These are phyloP conservation scores for Sebastes reedi DNA, from an alignment of 2,797 vertebrate genomes.

Conservation along the genomic window DNA sequence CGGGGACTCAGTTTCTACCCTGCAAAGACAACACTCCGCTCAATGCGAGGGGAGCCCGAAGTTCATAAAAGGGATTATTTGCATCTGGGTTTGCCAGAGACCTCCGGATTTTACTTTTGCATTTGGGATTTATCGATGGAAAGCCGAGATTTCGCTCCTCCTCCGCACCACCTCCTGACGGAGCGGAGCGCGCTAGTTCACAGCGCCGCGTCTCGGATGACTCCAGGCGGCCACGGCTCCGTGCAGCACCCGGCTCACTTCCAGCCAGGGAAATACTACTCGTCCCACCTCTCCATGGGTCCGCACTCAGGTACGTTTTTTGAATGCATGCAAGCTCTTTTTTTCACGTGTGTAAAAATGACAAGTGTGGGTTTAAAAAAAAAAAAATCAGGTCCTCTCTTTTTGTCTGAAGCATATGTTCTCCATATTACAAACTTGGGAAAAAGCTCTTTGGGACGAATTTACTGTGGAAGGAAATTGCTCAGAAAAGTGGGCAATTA, in stretches of 20 bases:
- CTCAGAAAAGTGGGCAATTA: conserved; percentile 46
- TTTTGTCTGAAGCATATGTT: conserved; percentile 52
- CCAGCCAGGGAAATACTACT: conserved; percentile 93
- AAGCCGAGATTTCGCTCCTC: conserved; percentile 94
- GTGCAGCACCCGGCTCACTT: conserved; percentile 91
- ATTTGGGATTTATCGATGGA: conserved; percentile 91
- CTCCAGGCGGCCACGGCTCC: conserved; percentile 85
- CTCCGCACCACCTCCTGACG: conserved; percentile 89
- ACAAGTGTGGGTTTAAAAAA: not conserved
- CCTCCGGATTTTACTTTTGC: conserved; percentile 78
- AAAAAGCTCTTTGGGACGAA: conserved; percentile 42
- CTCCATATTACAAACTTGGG: conserved; percentile 57
- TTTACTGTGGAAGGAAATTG: conserved; percentile 63
- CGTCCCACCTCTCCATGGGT: conserved; percentile 92
- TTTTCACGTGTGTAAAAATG: not conserved
- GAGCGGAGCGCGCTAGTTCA: conserved; percentile 91
- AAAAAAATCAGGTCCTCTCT: conserved; percentile 1
- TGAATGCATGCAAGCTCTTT: conserved; percentile 5
- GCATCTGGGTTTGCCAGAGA: conserved; percentile 73
- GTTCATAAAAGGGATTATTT: conserved; percentile 86
- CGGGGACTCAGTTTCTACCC: conserved; percentile 76
- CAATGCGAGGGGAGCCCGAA: conserved; percentile 78
- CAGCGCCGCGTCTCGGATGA: conserved; percentile 87
- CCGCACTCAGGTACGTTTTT: conserved; percentile 91
- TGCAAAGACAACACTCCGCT: conserved; percentile 76